These are phyloP conservation scores for Aspidiotus rigidus DNA, from an alignment of 2,888 invertebrate species.

Conservation along the genomic window DNA sequence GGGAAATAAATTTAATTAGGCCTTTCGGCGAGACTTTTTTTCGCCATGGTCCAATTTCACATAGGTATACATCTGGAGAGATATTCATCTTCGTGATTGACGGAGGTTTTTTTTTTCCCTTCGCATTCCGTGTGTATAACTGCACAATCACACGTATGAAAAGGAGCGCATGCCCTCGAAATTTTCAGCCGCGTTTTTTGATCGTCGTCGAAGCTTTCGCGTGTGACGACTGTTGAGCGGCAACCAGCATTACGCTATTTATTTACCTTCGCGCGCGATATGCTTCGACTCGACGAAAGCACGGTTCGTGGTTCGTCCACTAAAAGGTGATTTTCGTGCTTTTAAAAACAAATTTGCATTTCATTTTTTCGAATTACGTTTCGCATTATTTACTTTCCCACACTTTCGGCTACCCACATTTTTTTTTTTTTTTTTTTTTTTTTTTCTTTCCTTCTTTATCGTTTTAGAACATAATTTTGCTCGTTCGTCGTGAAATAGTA, in stretches of 20 bases:
- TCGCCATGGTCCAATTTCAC: too few relatives aligned
- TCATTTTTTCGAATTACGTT: neutral
- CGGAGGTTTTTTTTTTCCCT: too few relatives aligned
- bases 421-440: neutral
- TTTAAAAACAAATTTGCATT: neutral
- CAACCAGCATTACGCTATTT: slow-evolving; percentile 5
- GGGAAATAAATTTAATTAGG: too few relatives aligned
- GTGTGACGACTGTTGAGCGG: neutral
- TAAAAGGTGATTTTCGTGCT: neutral
- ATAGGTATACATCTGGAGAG: too few relatives aligned
- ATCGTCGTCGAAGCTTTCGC: neutral
- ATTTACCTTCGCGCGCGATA: neutral
- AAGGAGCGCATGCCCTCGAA: slow-evolving; percentile 11
- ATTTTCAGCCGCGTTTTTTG: neutral
- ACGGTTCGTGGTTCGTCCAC: slow-evolving; percentile 5
- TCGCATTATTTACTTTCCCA: neutral
- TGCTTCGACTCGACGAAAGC: neutral
- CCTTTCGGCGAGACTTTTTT: too few relatives aligned
- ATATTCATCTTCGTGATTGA: too few relatives aligned
- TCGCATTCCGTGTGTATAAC: too few relatives aligned
- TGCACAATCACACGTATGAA: too few relatives aligned
- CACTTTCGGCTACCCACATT: neutral
- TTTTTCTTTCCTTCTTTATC: too few relatives aligned
- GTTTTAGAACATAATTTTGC: too few relatives aligned
- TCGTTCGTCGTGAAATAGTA: neutral